Evolutionary conservation across 2,797 vertebrate genomes (phyloP).

Genomic region (Coilia nasus): DNA sequence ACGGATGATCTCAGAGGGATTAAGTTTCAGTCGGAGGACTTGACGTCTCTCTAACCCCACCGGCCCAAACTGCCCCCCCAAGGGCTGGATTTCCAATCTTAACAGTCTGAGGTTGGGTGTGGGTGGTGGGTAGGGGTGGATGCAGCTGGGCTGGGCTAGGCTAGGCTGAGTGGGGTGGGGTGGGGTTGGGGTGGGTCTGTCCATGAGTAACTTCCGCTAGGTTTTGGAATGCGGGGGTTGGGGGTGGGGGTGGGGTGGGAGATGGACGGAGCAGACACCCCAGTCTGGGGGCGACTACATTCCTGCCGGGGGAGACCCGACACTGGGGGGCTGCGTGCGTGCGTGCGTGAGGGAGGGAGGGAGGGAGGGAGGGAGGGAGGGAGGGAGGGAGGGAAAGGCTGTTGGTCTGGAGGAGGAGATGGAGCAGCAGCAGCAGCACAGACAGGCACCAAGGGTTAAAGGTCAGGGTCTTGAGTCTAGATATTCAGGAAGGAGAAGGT

Average conservation of each 20-base stretch:
- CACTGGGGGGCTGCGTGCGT: neutral
- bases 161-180: too few species aligned
- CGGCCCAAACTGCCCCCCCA: slow-evolving; percentile 26
- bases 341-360: neutral
- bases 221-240: slow-evolving; percentile 61
- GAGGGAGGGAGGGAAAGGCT: slow-evolving; percentile 24
- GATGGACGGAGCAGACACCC: neutral
- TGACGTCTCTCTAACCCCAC: neutral
- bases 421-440: slow-evolving; percentile 38
- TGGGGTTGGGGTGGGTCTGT: slow-evolving; percentile 38
- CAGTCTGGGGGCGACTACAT: neutral
- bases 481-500: too few species aligned
- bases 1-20: slow-evolving; percentile 54
- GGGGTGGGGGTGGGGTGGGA: neutral
- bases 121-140: slow-evolving; percentile 34
- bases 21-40: slow-evolving; percentile 64
- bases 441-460: slow-evolving; percentile 31
- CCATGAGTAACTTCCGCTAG: slow-evolving; percentile 64
- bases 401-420: slow-evolving; percentile 45
- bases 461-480: neutral
- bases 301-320: slow-evolving; percentile 5
- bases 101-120: slow-evolving; percentile 53
- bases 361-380: neutral
- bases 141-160: neutral
- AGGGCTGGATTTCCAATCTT: slow-evolving; percentile 62